phyloP scores from a whole-genome alignment of 2,888 invertebrate genomes.

The Scelioninae gen. 1 region DNA sequence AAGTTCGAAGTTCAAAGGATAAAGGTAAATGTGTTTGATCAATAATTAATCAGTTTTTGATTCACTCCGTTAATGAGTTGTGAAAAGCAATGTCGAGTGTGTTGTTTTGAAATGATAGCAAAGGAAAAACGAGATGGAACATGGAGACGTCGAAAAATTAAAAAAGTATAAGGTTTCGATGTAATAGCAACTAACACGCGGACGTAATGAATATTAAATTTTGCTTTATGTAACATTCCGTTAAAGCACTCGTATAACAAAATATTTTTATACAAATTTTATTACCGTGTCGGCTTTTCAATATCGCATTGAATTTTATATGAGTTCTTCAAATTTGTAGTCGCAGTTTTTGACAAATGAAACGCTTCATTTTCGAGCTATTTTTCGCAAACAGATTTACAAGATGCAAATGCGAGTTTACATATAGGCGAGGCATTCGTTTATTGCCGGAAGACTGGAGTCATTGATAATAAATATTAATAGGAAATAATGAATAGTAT shows the following conservation, averaged over 20 bases:
- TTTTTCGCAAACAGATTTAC: too few species aligned
- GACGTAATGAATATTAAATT: slow-evolving; percentile 32
- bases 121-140: slow-evolving; percentile 4
- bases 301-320: too few species aligned
- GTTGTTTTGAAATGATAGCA: background rate
- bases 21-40: slow-evolving; percentile 85
- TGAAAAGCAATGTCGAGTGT: background rate
- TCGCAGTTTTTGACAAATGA: too few species aligned
- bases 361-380: too few species aligned
- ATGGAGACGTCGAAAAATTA: slow-evolving; percentile 7
- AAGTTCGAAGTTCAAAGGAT: slow-evolving; percentile 97
- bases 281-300: too few species aligned
- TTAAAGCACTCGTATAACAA: slow-evolving; percentile 1
- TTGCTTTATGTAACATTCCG: slow-evolving; percentile 22
- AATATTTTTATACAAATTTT: slow-evolving; percentile 17
- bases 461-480: too few species aligned
- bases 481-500: too few species aligned
- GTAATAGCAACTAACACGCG: slow-evolving; percentile 17
- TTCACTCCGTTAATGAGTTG: background rate
- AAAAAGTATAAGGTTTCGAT: slow-evolving; percentile 27
- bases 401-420: too few species aligned
- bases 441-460: too few species aligned
- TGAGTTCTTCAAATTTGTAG: too few species aligned
- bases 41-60: background rate
- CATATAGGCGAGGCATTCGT: too few species aligned